Evolutionary conservation across 1,140 invertebrate genomes (phyloP), one percentile per base, ranked within the genome.

Genomic region (Diplogasteroides magnus): DNA sequence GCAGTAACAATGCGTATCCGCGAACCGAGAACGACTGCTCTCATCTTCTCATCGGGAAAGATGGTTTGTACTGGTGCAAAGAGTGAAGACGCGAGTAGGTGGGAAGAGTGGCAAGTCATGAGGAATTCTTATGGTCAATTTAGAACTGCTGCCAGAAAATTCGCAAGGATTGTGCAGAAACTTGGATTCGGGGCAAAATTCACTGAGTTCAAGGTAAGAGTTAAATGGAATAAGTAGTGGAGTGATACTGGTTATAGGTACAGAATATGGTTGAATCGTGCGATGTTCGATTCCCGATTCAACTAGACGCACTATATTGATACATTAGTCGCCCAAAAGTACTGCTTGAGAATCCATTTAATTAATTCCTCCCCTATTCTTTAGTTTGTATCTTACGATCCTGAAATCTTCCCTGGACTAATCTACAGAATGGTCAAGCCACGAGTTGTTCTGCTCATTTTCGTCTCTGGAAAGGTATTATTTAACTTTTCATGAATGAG

Each of bases 211-310:
- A 98, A 98, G 87, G 70, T 72, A 66, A 25, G 6, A 28, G 11
- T 6, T 64, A 58, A 27, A 19, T 19, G 19, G 28, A 61, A 61
- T 70, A 60, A 71, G 14, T 26, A n/a, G 25, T 70, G 3, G 19
- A 70, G 11, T 65, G 19, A 23, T 68, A 13, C n/a, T 26, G 15
- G 32, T 68, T 70, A 28, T 48, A 75, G 74, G 97, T 99, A 76
- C 95, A 99, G 86, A 99, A 99, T 83, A 98, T 99, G 93, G 96
- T 98, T 56, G 96, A 94, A 19, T 97, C 93, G 81, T 97, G 94
- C 86, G 95, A 98, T 86, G 94, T 98, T 0, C 96, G 95, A 84
- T 98, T 98, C 86, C 94, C 94, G 11, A 97, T 98, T 75, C 88
- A 94, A 78, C 86, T 98, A 60, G 96, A 98, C 87, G 94, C 93